Percentiles rank a stretch among this genome's conserved stretches.
Conservation (phyloP, 2,113 vertebrate species). For the Eubucco bourcierii region DNA sequence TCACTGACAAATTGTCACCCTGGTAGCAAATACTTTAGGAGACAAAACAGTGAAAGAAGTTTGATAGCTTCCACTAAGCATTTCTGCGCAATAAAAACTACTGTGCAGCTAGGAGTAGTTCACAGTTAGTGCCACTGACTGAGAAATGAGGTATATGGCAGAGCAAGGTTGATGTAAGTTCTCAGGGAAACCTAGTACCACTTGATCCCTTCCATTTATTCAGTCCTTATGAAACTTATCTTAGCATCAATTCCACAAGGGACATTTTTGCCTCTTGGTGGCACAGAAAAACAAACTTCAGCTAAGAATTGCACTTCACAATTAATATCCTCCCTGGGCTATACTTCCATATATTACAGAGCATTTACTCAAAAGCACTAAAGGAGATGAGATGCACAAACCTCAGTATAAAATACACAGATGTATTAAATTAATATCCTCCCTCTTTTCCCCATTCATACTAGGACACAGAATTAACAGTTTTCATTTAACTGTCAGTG, state of each 20-base stretch:
- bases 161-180: not conserved
- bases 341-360: not conserved
- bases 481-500: not conserved
- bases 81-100: not conserved
- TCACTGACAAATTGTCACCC: not conserved
- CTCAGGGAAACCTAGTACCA: not conserved
- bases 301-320: not conserved
- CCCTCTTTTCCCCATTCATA: not conserved
- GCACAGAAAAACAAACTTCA: not conserved
- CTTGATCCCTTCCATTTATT: not conserved
- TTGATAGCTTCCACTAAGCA: not conserved
- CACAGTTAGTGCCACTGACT: not conserved
- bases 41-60: not conserved
- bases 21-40: rapidly evolving
- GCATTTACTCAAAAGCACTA: not conserved
- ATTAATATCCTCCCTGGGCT: slow-evolving; percentile 11
- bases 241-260: not conserved
- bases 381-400: not conserved
- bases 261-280: not conserved
- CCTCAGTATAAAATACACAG: slow-evolving; percentile 29
- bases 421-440: slow-evolving; percentile 38
- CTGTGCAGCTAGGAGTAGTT: not conserved
- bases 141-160: not conserved
- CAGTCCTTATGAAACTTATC: not conserved
- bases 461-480: not conserved